Percentiles rank a stretch among this genome's conserved stretches.
Conservation (phyloP, 2,888 invertebrate species). For the Julus scandinavius region DNA sequence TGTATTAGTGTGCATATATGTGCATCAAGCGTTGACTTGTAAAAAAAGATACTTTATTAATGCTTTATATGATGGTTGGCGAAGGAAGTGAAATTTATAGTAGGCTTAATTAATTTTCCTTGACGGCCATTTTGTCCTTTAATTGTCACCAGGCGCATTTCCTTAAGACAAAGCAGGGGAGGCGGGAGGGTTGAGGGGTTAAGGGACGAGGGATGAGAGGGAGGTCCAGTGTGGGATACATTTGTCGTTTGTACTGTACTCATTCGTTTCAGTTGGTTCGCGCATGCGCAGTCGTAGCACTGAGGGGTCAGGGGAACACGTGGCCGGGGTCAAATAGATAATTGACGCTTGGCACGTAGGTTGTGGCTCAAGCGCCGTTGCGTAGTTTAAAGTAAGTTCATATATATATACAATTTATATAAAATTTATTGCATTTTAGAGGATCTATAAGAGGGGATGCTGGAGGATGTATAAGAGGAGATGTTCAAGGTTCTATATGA, state of each 20-base stretch:
- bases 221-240: neutral
- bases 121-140: constrained; percentile 35
- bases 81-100: constrained; percentile 16
- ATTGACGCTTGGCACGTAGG: neutral
- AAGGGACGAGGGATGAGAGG: no score
- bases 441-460: no score
- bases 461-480: no score
- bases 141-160: constrained; percentile 24
- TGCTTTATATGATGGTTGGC: neutral
- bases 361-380: no score
- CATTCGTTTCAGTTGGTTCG: neutral
- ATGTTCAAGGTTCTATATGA: no score
- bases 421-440: no score
- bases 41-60: neutral
- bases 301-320: neutral
- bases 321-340: neutral
- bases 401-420: no score
- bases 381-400: no score
- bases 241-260: neutral
- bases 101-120: neutral
- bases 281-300: neutral
- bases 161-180: neutral
- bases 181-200: neutral
- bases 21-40: no score
- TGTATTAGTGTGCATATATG: neutral